Base-by-base conservation (phyloP, 2,797 vertebrate species). In the Potorous gilbertii region DNA sequence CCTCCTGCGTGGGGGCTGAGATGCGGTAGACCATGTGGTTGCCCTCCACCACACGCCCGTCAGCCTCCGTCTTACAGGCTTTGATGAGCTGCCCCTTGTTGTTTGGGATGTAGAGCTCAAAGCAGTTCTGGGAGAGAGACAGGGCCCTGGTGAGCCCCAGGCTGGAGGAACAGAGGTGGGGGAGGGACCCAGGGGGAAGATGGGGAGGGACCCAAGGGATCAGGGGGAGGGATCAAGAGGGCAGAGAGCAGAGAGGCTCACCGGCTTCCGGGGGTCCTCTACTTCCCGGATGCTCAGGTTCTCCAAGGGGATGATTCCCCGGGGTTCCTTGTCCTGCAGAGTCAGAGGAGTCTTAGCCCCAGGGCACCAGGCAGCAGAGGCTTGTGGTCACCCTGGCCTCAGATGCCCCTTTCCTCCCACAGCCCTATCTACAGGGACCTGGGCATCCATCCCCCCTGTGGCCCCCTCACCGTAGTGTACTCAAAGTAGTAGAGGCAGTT, bases 401-500 rank as follows among this genome's bases (percentile, higher is more conserved):
- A 55, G 0, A 59, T 59, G 1, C 24, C 10, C 93, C 18, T 9
- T 55, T 11, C 0, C 34, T 9, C 1, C 4, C 29, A 24, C 52
- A 4, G 74, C 24, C 9, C 59, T 54, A 16, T 18, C 55, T 1
- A 24, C 90, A 3, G 0, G 46, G 31, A 3, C 50, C 57, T n/a
- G 4, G 6, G 59, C 1, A 27, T 4, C 14, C 50, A 11, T 24
- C 74, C 40, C 59, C 31, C 2, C 1, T 0, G n/a, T 46, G 0
- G 81, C 8, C 1, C 40, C 66, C 99, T 99, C 98, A 99, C 99
- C 97, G 99, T 99, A 1, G 99, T 99, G 98, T 99, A 99, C 97
- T 99, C 99, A 62, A 99, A 99, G 97, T 99, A 99, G 98, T 99
- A 99, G 97, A 99, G 99, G 98, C 99, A 99, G 99, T 99, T 99